Evolutionary conservation across 2,888 invertebrate genomes (phyloP).

Genomic region (Synergus japonicus): DNA sequence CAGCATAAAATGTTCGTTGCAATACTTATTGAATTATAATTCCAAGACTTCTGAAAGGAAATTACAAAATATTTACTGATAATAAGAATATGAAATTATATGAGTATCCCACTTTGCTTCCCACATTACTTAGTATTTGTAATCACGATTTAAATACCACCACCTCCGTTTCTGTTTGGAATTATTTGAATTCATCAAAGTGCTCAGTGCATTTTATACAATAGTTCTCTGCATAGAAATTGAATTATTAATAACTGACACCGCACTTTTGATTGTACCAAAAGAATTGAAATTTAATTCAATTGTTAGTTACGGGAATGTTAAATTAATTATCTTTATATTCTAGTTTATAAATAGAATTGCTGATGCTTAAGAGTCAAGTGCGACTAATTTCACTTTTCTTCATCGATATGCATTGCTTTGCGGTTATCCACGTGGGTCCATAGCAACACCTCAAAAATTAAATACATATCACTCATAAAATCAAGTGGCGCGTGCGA

Average conservation of each 20-base stretch:
- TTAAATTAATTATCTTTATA: not conserved
- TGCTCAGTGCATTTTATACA: not conserved
- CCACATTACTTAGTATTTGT: not conserved
- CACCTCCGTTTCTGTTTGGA: not conserved
- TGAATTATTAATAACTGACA: not conserved
- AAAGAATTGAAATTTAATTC: not conserved
- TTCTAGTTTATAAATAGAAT: too few species aligned
- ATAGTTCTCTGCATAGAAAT: not conserved
- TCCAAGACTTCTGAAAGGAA: not conserved
- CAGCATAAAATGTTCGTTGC: not conserved
- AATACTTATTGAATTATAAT: not conserved
- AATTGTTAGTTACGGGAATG: not conserved
- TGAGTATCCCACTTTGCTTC: not conserved
- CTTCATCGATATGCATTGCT: not conserved
- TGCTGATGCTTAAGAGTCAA: not conserved
- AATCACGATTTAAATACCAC: not conserved
- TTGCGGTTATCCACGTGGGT: constrained; percentile 26
- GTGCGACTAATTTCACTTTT: not conserved
- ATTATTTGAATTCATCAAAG: not conserved
- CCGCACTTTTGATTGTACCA: not conserved
- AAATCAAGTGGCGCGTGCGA: constrained; percentile 50
- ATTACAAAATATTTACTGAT: not conserved
- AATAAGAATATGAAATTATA: not conserved
- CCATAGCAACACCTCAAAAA: constrained; percentile 42
- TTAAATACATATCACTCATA: constrained; percentile 54